Evolutionary conservation across 2,113 vertebrate species (phyloP), one percentile per base, ranked within the genome.

Genomic region (Seriola quinqueradiata): DNA sequence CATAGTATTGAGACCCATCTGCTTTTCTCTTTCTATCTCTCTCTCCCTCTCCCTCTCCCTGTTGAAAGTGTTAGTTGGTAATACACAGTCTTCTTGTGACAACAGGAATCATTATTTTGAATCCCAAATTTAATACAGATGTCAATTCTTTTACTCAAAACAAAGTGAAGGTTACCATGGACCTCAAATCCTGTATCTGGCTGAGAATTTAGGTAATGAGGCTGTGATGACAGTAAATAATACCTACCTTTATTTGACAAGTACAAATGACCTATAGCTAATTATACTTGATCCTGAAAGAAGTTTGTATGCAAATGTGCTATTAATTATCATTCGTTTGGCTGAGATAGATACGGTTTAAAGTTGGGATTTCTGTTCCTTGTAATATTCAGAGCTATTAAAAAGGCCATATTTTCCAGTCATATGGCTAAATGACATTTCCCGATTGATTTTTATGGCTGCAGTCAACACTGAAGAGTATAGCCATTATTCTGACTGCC

Each of bases 381-480:
- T 69, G 63, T 70, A 66, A 81, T 81, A 69, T 84, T 55, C 67
- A 54, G 17, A 65, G 46, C 80, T 40, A 77, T 86, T 79, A 80
- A 79, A 84, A 77, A 72, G 50, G 40, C 73, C 23, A 60, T 81
- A 77, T 67, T 89, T 85, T 89, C 80, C 75, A 78, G 48, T 90
- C 73, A 76, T 88, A 17, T 70, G 52, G 71, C 48, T 61, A 74
- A 68, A 79, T 79, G 59, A 61, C 75, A 79, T 82, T 81, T 74
- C 65, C 48, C 46, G 28, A 61, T 70, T 82, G 78, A 82, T 81
- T 89, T 79, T 85, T 58, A 86, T 87, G 77, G 60, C 79, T 16
- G 36, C 78, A 79, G 82, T 87, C 83, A 79, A 85, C 69, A 77
- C 55, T 54, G 61, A 75, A 58, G 32, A 82, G 57, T 82, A 83